Conservation (phyloP, 1,140 invertebrate species). For the Pararge aegeria region DNA sequence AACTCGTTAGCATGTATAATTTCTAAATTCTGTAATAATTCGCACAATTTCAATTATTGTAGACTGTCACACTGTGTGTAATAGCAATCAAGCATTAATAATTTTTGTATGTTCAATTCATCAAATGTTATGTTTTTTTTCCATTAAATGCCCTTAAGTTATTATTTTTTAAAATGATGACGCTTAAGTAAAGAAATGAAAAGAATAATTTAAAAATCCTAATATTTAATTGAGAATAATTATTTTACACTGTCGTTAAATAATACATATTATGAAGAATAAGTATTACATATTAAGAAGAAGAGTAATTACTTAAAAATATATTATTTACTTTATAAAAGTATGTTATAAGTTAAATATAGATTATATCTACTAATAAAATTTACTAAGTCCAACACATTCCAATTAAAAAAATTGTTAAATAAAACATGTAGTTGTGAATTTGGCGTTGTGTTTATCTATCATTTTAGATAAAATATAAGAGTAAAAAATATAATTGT, state of each 20-base stretch:
- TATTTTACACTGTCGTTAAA: not conserved
- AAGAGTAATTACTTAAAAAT: not conserved
- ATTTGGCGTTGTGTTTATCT: slow-evolving; percentile 62
- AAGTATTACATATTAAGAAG: not conserved
- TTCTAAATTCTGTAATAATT: too few relatives aligned
- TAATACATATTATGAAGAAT: not conserved
- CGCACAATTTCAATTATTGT: not conserved
- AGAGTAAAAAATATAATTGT: slow-evolving; percentile 30
- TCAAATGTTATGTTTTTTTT: too few relatives aligned
- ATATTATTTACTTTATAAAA: not conserved
- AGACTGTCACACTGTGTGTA: too few relatives aligned
- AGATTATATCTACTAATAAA: too few relatives aligned
- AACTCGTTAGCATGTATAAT: too few relatives aligned
- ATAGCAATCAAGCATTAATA: too few relatives aligned
- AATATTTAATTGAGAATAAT: not conserved
- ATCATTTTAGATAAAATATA: slow-evolving; percentile 45
- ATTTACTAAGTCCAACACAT: not conserved
- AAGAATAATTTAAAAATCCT: not conserved
- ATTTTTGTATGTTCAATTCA: too few relatives aligned
- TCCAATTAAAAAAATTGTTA: slow-evolving; percentile 10
- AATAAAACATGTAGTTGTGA: slow-evolving; percentile 60
- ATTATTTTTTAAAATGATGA: not conserved
- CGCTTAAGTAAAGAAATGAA: not conserved
- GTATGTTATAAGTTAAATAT: not conserved
- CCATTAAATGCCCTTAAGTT: too few relatives aligned